Evolutionary conservation across 2,888 invertebrate genomes (phyloP).

Genomic region (Actias luna): DNA sequence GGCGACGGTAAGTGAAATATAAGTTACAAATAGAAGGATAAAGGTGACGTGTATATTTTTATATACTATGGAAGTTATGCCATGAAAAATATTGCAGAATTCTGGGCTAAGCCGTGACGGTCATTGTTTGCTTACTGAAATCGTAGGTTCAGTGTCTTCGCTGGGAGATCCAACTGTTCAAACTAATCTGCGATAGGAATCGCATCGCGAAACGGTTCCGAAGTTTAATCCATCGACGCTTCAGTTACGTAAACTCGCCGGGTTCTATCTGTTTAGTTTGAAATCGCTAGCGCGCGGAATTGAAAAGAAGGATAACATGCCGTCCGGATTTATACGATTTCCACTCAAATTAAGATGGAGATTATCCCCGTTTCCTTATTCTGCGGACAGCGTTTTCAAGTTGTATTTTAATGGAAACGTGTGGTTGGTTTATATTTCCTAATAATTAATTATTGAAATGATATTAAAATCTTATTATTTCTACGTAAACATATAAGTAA

Average conservation of each 20-base stretch:
- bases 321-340: constrained; percentile 4
- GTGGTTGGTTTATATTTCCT: background rate
- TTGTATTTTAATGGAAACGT: background rate
- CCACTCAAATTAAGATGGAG: constrained; percentile 5
- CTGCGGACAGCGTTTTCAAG: background rate
- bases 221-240: constrained; percentile 4
- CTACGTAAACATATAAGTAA: no score
- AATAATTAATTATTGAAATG: no score
- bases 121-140: no score
- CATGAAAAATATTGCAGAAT: no score
- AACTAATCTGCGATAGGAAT: constrained; percentile 4
- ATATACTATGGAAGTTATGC: no score
- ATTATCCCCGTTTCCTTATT: constrained; percentile 1
- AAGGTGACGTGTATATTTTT: no score
- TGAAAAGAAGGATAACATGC: background rate
- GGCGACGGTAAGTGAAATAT: no score
- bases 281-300: constrained; percentile 7
- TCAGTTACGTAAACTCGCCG: constrained; percentile 4
- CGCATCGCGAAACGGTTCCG: background rate
- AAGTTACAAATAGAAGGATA: no score
- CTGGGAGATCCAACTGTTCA: background rate
- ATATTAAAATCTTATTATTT: no score
- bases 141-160: background rate
- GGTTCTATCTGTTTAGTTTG: constrained; percentile 9
- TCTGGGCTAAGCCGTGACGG: no score